Evolutionary conservation across 2,888 invertebrate genomes (phyloP).

Genomic region (Nephrotoma flavescens): DNA sequence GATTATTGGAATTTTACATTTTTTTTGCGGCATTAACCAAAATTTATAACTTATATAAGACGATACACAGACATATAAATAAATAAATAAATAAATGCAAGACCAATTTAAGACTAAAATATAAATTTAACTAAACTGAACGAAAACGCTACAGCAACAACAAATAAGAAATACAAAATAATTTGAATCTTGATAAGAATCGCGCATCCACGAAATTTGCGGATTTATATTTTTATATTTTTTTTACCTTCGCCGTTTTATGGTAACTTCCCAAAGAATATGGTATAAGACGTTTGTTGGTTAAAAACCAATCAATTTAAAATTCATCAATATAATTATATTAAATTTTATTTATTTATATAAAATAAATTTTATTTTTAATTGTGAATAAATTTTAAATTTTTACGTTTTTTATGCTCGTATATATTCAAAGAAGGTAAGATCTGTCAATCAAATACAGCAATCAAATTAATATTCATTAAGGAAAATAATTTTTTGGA

Average conservation of each 20-base stretch:
- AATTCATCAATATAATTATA: background rate
- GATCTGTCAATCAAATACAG: background rate
- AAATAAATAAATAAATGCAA: background rate
- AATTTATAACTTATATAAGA: background rate
- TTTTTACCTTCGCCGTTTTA: background rate
- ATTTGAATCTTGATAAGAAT: background rate
- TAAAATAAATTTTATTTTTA: background rate
- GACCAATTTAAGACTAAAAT: background rate
- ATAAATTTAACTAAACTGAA: background rate
- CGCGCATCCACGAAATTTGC: background rate
- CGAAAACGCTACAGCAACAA: background rate
- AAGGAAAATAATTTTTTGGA: background rate
- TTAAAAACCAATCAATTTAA: background rate
- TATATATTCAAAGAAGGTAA: background rate
- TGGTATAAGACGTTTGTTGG: background rate
- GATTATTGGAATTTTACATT: slow-evolving; percentile 1
- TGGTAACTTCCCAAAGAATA: background rate
- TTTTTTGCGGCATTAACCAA: background rate
- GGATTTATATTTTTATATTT: background rate
- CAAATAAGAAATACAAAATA: background rate
- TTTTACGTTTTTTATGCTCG: background rate
- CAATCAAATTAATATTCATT: background rate
- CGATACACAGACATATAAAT: background rate
- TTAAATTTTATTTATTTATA: background rate
- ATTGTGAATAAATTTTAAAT: background rate